Evolutionary conservation across 2,113 vertebrate genomes (phyloP).

Genomic region (Capreolus pygargus): DNA sequence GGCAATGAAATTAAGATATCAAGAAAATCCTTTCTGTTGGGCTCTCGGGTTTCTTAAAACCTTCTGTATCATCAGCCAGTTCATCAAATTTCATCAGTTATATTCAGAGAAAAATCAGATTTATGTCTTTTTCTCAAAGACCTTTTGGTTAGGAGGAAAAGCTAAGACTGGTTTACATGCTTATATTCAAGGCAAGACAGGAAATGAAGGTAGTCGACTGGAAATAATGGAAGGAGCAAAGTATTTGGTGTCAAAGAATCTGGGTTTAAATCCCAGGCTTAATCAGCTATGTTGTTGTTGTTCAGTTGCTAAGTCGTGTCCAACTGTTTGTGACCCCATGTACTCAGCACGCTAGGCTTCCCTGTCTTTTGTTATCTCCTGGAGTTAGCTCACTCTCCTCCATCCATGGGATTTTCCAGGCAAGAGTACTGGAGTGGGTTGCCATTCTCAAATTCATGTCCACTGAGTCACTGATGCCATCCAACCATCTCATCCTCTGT

Average conservation of each 20-base stretch:
- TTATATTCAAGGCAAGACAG: not conserved
- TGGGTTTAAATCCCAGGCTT: not conserved
- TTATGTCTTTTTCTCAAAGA: not conserved
- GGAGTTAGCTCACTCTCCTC: not conserved
- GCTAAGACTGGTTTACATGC: not conserved
- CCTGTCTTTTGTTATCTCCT: not conserved
- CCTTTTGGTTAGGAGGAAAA: not conserved
- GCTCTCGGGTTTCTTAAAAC: not conserved
- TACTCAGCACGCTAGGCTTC: fast-evolving
- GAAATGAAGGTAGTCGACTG: not conserved
- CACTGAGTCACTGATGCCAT: not conserved
- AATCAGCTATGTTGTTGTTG: not conserved
- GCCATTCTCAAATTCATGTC: not conserved
- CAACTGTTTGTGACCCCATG: not conserved
- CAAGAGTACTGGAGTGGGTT: no score
- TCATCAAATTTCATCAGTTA: not conserved
- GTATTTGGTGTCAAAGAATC: not conserved
- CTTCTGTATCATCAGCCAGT: not conserved
- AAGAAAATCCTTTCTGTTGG: not conserved
- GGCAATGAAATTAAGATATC: not conserved
- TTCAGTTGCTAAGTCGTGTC: not conserved
- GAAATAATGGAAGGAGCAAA: not conserved
- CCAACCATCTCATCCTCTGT: not conserved
- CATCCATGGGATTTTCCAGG: no score
- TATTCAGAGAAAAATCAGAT: not conserved